Percentiles rank a stretch among this genome's conserved stretches.
These are phyloP conservation scores for Mellilla xanthometata DNA, from an alignment of 2,888 invertebrate species.

Conservation along the genomic window DNA sequence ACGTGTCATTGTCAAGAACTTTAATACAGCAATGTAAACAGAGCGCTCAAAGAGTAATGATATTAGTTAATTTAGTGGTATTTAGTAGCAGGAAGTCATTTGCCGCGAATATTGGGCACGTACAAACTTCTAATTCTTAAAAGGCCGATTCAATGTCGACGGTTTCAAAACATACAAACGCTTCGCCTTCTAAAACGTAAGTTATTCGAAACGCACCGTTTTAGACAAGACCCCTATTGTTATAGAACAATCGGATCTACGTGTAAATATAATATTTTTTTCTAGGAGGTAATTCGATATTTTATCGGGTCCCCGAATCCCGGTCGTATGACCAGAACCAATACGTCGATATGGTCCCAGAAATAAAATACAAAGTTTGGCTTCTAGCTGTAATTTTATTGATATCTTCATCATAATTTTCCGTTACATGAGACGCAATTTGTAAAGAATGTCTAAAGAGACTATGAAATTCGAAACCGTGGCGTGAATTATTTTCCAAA, in stretches of 20 bases:
- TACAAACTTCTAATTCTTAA: constrained; percentile 55
- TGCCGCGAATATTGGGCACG: constrained; percentile 68
- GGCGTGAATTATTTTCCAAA: constrained; percentile 7
- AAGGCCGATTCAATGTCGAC: constrained; percentile 69
- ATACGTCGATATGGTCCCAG: constrained; percentile 29
- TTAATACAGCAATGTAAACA: constrained; percentile 9
- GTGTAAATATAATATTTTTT: constrained; percentile 57
- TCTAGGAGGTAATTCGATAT: constrained; percentile 68
- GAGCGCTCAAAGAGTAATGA: constrained; percentile 33
- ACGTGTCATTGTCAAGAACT: constrained; percentile 8
- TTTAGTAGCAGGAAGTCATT: constrained; percentile 73
- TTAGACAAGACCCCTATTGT: constrained; percentile 49
- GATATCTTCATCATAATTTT: constrained; percentile 16
- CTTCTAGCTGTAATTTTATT: constrained; percentile 17
- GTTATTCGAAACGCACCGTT: constrained; percentile 42
- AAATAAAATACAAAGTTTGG: constrained; percentile 22
- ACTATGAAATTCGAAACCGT: constrained; percentile 14
- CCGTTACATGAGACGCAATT: constrained; percentile 9
- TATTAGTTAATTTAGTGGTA: constrained; percentile 46
- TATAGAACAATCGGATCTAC: constrained; percentile 52
- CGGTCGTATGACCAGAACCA: constrained; percentile 26
- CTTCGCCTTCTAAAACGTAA: constrained; percentile 46
- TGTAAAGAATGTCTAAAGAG: constrained; percentile 7
- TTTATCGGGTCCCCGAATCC: constrained; percentile 41
- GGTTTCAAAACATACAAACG: constrained; percentile 44